Evolutionary conservation across 2,113 vertebrate genomes (phyloP).

Genomic region (Saccopteryx bilineata): DNA sequence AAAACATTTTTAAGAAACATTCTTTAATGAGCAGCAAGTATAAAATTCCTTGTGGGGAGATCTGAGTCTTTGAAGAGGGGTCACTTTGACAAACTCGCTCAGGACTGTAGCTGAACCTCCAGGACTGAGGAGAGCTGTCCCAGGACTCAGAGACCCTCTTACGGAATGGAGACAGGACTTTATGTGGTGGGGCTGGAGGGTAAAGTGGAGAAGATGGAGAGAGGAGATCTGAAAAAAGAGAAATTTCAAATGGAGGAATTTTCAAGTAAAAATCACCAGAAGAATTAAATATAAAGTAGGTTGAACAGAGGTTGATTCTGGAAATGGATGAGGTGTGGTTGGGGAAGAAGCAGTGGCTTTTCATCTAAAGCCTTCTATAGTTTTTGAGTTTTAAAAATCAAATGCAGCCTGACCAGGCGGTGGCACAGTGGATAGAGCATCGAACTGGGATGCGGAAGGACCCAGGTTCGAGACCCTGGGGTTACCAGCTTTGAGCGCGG

Average conservation of each 20-base stretch:
- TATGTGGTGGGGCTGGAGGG: background rate
- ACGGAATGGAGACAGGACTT: background rate
- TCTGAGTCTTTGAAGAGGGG: background rate
- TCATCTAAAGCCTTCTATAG: background rate
- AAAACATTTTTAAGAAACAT: background rate
- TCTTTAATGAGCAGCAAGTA: background rate
- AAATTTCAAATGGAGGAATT: background rate
- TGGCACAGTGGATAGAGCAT: too few relatives aligned
- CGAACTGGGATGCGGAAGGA: too few relatives aligned
- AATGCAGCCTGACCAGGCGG: background rate
- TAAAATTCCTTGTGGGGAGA: background rate
- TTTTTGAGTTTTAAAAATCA: conserved; percentile 19
- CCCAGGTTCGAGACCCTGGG: too few relatives aligned
- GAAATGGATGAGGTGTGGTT: background rate
- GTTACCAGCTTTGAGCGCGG: too few relatives aligned
- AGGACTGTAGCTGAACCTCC: background rate
- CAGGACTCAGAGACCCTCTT: background rate
- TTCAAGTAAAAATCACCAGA: background rate
- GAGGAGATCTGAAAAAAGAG: background rate
- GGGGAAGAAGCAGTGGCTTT: background rate
- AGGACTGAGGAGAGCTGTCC: background rate
- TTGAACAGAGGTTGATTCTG: background rate
- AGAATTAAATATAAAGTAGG: background rate
- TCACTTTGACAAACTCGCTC: background rate
- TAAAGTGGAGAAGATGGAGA: background rate